These are phyloP conservation scores for Nasonia longicornis DNA, from an alignment of 1,140 invertebrate species.

Conservation along the genomic window DNA sequence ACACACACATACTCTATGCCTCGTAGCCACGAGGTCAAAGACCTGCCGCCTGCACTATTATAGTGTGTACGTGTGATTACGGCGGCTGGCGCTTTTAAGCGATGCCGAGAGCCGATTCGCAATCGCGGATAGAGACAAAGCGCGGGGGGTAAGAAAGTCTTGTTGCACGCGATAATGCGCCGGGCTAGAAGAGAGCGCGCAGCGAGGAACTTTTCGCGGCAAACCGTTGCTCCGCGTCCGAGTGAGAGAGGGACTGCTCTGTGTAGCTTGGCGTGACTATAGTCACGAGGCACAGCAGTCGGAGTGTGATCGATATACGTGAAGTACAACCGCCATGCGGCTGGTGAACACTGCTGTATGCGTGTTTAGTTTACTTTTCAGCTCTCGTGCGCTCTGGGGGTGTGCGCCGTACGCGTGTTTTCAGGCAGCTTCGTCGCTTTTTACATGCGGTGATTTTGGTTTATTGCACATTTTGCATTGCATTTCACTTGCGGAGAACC, in stretches of 20 bases:
- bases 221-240: not conserved
- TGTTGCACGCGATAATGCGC: slow-evolving; percentile 42
- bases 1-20: too few species aligned
- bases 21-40: not conserved
- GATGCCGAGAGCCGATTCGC: slow-evolving; percentile 20
- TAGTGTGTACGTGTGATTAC: slow-evolving; percentile 9
- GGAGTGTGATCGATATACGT: slow-evolving; percentile 31
- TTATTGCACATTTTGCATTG: too few species aligned
- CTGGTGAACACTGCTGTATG: not conserved
- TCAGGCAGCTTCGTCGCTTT: too few species aligned
- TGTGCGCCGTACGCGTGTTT: too few species aligned
- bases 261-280: slow-evolving; percentile 29
- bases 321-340: not conserved
- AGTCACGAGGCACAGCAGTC: not conserved
- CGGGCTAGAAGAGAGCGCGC: not conserved
- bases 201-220: slow-evolving; percentile 31
- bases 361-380: too few species aligned
- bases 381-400: too few species aligned
- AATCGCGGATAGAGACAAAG: not conserved
- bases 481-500: too few species aligned
- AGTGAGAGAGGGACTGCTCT: not conserved
- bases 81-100: slow-evolving; percentile 28
- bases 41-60: not conserved
- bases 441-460: too few species aligned
- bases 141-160: not conserved